Conservation (phyloP, 1,140 invertebrate species). For the Macrobrachium nipponense region DNA sequence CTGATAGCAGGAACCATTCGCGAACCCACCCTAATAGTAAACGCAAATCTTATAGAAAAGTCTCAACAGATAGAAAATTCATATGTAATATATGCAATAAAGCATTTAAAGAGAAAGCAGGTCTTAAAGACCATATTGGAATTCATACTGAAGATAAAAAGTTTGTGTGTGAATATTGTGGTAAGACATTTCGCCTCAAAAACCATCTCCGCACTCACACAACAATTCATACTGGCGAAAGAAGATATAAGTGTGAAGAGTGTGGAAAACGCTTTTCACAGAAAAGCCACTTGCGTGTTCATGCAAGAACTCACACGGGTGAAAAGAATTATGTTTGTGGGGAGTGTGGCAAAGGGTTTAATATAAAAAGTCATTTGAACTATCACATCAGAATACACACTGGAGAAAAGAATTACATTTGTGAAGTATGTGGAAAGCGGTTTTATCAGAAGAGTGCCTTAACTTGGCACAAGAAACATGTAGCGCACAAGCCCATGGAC, state of each 20-base stretch:
- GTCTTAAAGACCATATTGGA: background rate
- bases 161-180: too few species aligned
- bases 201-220: background rate
- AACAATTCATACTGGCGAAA: too few species aligned
- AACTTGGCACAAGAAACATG: background rate
- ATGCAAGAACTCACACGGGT: too few species aligned
- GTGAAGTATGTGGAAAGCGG: background rate
- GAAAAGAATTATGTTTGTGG: background rate
- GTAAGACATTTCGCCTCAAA: too few species aligned
- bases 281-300: background rate
- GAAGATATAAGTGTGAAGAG: too few species aligned
- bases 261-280: background rate
- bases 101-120: background rate
- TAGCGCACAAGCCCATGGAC: too few species aligned
- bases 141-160: background rate
- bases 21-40: background rate
- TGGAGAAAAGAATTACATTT: background rate
- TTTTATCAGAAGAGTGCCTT: background rate
- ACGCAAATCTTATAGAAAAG: too few species aligned
- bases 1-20: background rate
- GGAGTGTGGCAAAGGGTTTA: conserved; percentile 6
- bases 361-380: background rate
- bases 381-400: background rate
- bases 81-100: background rate
- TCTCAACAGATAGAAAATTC: background rate